phyloP scores from a whole-genome alignment of 2,113 vertebrate species.

The Halcyon malimbica region DNA sequence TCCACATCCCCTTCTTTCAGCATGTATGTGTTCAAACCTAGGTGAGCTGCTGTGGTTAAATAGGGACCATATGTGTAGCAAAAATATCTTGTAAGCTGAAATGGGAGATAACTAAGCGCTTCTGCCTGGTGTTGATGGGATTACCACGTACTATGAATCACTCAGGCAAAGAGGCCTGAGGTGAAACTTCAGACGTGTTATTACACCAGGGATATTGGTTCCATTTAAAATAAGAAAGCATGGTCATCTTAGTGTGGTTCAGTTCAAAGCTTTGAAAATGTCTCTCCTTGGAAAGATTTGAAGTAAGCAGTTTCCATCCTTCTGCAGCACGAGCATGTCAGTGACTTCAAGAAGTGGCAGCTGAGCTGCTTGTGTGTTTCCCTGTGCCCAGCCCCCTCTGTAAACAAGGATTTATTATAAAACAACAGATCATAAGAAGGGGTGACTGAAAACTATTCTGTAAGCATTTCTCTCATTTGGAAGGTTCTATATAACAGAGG shows the following conservation, averaged over 20 bases:
- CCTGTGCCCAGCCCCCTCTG: not conserved
- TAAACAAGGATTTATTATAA: not conserved
- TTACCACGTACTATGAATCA: slow-evolving; percentile 19
- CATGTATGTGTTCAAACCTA: not conserved
- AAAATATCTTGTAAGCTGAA: not conserved
- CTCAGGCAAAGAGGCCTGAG: not conserved
- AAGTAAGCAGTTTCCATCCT: not conserved
- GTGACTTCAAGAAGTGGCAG: not conserved
- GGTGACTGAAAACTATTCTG: not conserved
- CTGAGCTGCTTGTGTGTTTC: not conserved
- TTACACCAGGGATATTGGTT: slow-evolving; percentile 18
- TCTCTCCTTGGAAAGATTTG: slow-evolving; percentile 5
- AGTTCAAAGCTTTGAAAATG: slow-evolving; percentile 33
- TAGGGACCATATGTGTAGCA: not conserved
- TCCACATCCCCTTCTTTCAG: not conserved
- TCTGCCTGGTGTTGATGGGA: not conserved
- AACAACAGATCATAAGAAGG: not conserved
- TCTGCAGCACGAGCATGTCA: not conserved
- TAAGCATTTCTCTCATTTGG: not conserved
- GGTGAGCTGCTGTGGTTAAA: not conserved
- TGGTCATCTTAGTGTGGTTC: not conserved
- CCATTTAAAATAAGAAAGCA: not conserved
- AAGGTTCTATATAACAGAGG: slow-evolving; percentile 7
- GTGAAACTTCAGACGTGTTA: slow-evolving; percentile 3
- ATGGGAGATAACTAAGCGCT: not conserved